Conservation (phyloP, 2,888 invertebrate species). For the Agrilus biguttatus region DNA sequence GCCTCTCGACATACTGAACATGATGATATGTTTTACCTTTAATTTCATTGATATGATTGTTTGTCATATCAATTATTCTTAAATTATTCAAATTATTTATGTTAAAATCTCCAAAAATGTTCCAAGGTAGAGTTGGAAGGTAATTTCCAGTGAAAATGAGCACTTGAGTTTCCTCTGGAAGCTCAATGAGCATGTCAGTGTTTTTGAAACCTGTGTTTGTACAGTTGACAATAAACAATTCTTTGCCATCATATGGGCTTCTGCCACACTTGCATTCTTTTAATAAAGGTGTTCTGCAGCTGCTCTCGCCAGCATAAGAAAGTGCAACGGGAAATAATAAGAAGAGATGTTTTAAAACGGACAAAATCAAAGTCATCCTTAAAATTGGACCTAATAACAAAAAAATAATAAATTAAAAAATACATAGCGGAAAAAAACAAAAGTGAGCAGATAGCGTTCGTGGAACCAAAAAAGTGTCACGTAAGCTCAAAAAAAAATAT, state of each 20-base stretch:
- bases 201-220: slow-evolving; percentile 46
- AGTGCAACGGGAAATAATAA: no score
- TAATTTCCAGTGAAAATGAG: slow-evolving; percentile 59
- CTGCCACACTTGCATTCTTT: slow-evolving; percentile 40
- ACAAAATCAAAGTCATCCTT: no score
- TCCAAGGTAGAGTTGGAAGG: slow-evolving; percentile 48
- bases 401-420: no score
- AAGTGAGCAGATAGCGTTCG: no score
- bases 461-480: no score
- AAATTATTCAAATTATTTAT: slow-evolving; percentile 41
- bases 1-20: slow-evolving; percentile 49
- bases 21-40: slow-evolving; percentile 62
- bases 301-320: no score
- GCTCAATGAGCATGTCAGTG: slow-evolving; percentile 40
- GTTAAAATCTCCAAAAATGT: slow-evolving; percentile 46
- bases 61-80: slow-evolving; percentile 56
- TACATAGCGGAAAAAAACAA: no score
- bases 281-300: slow-evolving; percentile 1
- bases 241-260: slow-evolving; percentile 33
- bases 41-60: slow-evolving; percentile 54
- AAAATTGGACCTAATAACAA: no score
- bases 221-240: slow-evolving; percentile 52
- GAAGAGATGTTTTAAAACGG: no score
- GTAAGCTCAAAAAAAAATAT: no score
- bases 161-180: slow-evolving; percentile 52